phyloP scores from a whole-genome alignment of 2,888 invertebrate species.

The Acanthosepion pharaonis region DNA sequence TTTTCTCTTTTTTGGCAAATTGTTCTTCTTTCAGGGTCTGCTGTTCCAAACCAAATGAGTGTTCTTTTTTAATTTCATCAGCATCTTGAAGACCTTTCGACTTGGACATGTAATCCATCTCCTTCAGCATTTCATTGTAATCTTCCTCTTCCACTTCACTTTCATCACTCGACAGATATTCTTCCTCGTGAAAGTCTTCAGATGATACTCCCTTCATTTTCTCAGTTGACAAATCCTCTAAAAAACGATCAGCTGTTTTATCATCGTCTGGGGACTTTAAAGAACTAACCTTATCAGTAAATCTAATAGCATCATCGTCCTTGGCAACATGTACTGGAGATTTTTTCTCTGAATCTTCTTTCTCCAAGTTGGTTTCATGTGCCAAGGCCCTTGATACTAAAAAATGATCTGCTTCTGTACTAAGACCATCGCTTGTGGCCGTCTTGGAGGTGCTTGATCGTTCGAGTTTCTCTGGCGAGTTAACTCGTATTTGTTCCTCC shows the following conservation, averaged over 20 bases:
- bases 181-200: constrained; percentile 15
- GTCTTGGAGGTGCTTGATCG: neutral
- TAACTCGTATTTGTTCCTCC: constrained; percentile 21
- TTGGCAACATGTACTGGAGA: constrained; percentile 45
- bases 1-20: neutral
- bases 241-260: neutral
- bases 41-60: neutral
- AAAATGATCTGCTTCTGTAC: constrained; percentile 36
- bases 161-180: constrained; percentile 24
- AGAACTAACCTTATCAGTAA: neutral
- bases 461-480: constrained; percentile 36
- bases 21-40: neutral
- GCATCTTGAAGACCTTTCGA: neutral
- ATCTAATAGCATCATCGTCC: constrained; percentile 35
- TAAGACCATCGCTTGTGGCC: constrained; percentile 46
- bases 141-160: constrained; percentile 18
- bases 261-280: neutral
- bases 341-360: neutral
- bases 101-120: constrained; percentile 47
- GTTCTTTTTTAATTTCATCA: neutral
- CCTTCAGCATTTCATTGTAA: neutral
- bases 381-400: constrained; percentile 45
- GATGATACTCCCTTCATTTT: neutral
- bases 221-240: neutral
- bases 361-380: constrained; percentile 43